Percentiles rank a stretch among this genome's conserved stretches.
Evolutionary conservation across 1,140 invertebrate genomes (phyloP).

Genomic region (Planococcus citri): DNA sequence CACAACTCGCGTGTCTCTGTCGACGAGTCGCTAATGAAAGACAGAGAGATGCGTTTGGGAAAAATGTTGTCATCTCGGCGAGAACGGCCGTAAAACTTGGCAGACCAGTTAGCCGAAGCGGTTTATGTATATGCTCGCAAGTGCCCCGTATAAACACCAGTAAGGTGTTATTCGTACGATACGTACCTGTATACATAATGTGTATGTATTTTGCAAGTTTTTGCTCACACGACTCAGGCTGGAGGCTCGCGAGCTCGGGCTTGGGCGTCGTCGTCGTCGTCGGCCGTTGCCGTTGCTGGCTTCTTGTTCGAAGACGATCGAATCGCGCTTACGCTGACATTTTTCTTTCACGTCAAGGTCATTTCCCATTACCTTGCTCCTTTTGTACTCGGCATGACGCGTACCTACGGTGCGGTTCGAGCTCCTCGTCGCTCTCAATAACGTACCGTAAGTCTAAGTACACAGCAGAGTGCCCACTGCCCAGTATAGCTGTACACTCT

Average conservation of each 20-base stretch:
- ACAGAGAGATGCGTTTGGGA: neutral
- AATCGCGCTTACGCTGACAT: slow-evolving; percentile 5
- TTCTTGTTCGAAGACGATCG: neutral
- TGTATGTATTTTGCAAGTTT: slow-evolving; percentile 2
- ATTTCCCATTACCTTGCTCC: slow-evolving; percentile 6
- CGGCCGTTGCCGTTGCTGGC: neutral
- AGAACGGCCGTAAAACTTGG: neutral
- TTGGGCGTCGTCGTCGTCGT: too few relatives aligned
- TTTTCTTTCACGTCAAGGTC: slow-evolving; percentile 6
- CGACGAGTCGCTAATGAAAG: too few relatives aligned
- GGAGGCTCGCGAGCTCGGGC: too few relatives aligned
- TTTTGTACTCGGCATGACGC: neutral
- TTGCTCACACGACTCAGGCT: neutral
- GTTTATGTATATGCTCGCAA: too few relatives aligned
- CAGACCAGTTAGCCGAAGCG: neutral
- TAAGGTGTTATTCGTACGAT: too few relatives aligned
- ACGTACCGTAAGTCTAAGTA: too few relatives aligned
- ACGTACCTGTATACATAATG: too few relatives aligned
- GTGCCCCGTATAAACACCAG: too few relatives aligned
- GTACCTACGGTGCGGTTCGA: neutral
- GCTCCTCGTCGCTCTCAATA: too few relatives aligned
- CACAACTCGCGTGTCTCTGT: too few relatives aligned
- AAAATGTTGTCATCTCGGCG: neutral
- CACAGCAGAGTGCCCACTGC: too few relatives aligned
- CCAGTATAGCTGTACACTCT: too few relatives aligned